phyloP scores from a whole-genome alignment of 2,888 invertebrate species.

The Acrobasis repandana region DNA sequence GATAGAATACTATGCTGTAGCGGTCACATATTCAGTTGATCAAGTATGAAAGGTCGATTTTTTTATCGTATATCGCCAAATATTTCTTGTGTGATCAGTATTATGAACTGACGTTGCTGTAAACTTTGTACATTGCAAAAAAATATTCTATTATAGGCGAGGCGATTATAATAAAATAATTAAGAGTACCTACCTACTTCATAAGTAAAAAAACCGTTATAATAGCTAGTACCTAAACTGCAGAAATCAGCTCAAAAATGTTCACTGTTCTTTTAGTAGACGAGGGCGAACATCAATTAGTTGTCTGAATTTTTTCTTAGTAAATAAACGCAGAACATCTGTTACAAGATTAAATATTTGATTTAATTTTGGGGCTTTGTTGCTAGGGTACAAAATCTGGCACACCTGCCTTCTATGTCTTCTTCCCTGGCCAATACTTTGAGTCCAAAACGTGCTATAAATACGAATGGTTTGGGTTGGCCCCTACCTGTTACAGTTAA shows the following conservation, averaged over 20 bases:
- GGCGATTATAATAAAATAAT: too few species aligned
- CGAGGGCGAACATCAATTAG: not conserved
- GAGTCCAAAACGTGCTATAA: conserved; percentile 17
- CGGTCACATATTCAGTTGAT: too few species aligned
- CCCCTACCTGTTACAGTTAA: conserved; percentile 7
- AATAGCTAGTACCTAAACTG: not conserved
- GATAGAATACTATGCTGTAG: too few species aligned
- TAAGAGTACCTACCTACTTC: too few species aligned
- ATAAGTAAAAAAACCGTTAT: too few species aligned
- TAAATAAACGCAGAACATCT: not conserved
- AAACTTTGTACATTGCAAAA: too few species aligned
- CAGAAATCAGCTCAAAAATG: not conserved
- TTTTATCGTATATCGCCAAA: too few species aligned
- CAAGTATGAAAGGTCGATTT: too few species aligned
- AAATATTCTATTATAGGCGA: too few species aligned
- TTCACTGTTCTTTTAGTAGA: not conserved
- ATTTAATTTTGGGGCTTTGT: not conserved
- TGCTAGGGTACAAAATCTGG: conserved; percentile 3
- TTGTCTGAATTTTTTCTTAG: not conserved
- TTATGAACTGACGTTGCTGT: too few species aligned
- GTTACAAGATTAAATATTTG: not conserved
- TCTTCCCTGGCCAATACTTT: conserved; percentile 13
- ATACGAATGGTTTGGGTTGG: conserved; percentile 16
- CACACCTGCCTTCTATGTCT: conserved; percentile 2
- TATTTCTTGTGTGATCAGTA: too few species aligned